Conservation (phyloP, 2,113 vertebrate species). For the Muscicapa adusta region DNA sequence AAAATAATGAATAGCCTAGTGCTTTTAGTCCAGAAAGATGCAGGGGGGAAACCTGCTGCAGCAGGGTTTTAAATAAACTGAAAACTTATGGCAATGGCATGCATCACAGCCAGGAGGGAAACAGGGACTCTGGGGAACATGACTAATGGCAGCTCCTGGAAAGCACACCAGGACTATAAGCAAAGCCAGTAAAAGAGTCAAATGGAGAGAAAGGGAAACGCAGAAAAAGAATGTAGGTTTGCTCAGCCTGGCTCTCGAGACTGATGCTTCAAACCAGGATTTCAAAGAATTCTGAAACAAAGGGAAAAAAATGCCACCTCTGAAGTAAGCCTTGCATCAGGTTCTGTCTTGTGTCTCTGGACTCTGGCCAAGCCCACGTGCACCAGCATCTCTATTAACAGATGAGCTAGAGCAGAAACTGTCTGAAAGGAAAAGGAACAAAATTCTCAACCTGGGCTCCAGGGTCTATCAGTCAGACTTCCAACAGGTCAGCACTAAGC, state of each 20-base stretch:
- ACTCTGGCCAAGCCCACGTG: not conserved
- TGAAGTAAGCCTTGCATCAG: not conserved
- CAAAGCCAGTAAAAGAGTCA: slow-evolving; percentile 8
- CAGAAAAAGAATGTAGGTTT: not conserved
- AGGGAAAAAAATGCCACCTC: not conserved
- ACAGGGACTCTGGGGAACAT: not conserved
- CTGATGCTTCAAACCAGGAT: not conserved
- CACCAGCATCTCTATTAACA: not conserved
- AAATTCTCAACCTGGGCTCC: not conserved
- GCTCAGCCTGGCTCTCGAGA: not conserved
- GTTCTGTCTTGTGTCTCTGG: not conserved
- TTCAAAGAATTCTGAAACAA: not conserved
- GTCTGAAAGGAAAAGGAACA: not conserved
- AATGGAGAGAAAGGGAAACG: not conserved
- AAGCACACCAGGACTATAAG: slow-evolving; percentile 11
- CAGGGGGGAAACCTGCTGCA: not conserved
- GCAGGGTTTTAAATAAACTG: slow-evolving; percentile 43
- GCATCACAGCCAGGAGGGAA: slow-evolving; percentile 10
- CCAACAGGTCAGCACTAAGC: not conserved
- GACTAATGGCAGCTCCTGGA: slow-evolving; percentile 37
- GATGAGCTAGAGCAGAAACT: not conserved
- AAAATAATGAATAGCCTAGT: slow-evolving; percentile 37
- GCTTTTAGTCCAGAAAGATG: not conserved
- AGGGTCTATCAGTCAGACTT: not conserved
- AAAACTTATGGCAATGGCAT: not conserved